These are phyloP conservation scores for Phrynocephalus guinanensis DNA, from an alignment of 2,797 vertebrate genomes.

Conservation along the genomic window DNA sequence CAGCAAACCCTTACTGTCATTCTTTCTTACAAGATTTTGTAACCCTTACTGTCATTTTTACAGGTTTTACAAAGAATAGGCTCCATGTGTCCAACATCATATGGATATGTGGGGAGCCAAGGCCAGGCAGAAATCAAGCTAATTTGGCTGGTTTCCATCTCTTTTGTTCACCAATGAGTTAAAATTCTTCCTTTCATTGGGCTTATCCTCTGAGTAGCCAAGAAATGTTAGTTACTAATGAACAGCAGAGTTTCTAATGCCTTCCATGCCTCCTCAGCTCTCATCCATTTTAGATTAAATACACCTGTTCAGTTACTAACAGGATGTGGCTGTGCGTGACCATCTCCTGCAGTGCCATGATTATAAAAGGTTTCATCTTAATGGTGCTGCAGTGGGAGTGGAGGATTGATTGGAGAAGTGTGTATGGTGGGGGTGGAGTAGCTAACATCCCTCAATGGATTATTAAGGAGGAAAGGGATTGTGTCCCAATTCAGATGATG, in stretches of 20 bases:
- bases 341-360: conserved; percentile 45
- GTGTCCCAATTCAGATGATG: conserved; percentile 44
- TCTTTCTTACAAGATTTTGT: too few relatives aligned
- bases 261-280: conserved; percentile 12
- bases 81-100: background rate
- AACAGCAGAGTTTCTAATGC: conserved; percentile 11
- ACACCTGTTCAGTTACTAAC: background rate
- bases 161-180: background rate
- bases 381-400: background rate
- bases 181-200: background rate
- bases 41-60: background rate
- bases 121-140: background rate
- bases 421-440: background rate
- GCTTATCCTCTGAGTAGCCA: conserved; percentile 1
- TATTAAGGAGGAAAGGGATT: background rate
- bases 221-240: conserved; percentile 12
- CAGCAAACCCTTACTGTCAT: background rate
- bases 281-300: background rate
- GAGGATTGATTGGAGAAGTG: background rate
- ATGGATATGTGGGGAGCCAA: background rate
- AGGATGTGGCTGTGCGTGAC: background rate
- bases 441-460: conserved; percentile 28
- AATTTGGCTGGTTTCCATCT: background rate
- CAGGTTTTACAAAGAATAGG: background rate
- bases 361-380: conserved; percentile 51